Evolutionary conservation across 2,797 vertebrate genomes (phyloP), one percentile per base, ranked within the genome.

Genomic region (Hydrocynus forskahlii): DNA sequence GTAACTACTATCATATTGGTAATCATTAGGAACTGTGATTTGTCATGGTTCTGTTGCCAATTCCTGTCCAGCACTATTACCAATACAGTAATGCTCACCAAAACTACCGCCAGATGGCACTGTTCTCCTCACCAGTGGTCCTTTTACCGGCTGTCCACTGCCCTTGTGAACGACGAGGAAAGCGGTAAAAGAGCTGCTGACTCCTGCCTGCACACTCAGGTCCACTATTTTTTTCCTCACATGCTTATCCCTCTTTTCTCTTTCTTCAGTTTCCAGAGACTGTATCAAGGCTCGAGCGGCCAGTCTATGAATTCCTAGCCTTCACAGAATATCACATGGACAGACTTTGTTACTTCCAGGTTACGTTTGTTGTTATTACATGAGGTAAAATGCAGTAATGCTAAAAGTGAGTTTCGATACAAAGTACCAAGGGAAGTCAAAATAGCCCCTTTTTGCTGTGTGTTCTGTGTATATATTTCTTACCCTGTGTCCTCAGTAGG

Each of bases 161-260:
- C 54, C 76, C 62, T 40, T 55, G 40, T 69, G 38, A 19, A 78
- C 5, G 1, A 91, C 93, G 9, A 95, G 85, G 79, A 95, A 95
- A 23, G 94, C 90, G 0, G 94, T 95, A 80, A 92, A 92, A 48
- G 89, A 80, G 57, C 95, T 94, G 89, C 95, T 91, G 77, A 96
- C 92, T 84, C 94, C 93, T 69, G 93, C 93, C 54, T 94, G 91
- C 73, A 94, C 59, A 75, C 95, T 96, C 74, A 94, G 83, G 13
- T 93, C 83, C 82, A 95, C 63, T 52, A 94, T 88, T 23, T 87
- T 92, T 50, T 70, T 13, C 25, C 68, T 48, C 7, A 70, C 16
- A 21, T 12, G 13, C 13, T 2, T 0, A 7, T 69, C 66, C 4
- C 50, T 70, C 4, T 7, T 71, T 21, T 29, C 21, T 14, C 23